phyloP scores from a whole-genome alignment of 1,140 invertebrate genomes.

The Arctopsyche grandis region DNA sequence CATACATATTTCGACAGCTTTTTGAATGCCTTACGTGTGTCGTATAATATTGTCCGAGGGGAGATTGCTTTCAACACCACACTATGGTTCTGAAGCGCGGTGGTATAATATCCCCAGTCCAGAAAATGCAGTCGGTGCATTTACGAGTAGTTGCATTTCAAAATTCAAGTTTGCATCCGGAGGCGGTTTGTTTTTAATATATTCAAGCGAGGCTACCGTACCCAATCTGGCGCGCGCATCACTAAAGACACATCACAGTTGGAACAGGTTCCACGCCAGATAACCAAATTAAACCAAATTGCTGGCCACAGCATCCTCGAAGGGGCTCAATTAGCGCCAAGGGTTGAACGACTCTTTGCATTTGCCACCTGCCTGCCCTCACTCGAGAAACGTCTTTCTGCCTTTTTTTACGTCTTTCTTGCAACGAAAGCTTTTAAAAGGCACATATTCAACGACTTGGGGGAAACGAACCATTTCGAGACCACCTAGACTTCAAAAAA shows the following conservation, averaged over 20 bases:
- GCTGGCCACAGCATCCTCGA: not conserved
- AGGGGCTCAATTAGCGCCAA: conserved; percentile 13
- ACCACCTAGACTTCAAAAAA: no score
- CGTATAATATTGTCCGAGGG: no score
- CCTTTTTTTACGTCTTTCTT: no score
- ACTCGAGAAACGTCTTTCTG: not conserved
- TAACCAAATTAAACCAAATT: conserved; percentile 31
- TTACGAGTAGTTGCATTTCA: not conserved
- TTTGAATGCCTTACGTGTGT: no score
- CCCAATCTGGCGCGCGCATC: conserved; percentile 6
- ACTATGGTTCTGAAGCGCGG: no score
- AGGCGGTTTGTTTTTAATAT: not conserved
- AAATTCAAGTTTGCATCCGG: conserved; percentile 21
- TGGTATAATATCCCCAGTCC: no score
- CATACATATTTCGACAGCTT: no score
- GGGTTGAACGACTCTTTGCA: conserved; percentile 20
- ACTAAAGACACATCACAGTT: not conserved
- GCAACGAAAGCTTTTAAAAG: no score
- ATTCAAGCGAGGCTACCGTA: not conserved
- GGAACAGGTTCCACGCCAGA: not conserved
- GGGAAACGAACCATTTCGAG: no score
- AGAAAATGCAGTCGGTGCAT: not conserved
- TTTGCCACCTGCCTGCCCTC: not conserved
- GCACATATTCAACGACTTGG: no score
- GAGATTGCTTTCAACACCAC: no score